Base-by-base conservation (phyloP, 2,888 invertebrate species). In the Andrena dorsata region DNA sequence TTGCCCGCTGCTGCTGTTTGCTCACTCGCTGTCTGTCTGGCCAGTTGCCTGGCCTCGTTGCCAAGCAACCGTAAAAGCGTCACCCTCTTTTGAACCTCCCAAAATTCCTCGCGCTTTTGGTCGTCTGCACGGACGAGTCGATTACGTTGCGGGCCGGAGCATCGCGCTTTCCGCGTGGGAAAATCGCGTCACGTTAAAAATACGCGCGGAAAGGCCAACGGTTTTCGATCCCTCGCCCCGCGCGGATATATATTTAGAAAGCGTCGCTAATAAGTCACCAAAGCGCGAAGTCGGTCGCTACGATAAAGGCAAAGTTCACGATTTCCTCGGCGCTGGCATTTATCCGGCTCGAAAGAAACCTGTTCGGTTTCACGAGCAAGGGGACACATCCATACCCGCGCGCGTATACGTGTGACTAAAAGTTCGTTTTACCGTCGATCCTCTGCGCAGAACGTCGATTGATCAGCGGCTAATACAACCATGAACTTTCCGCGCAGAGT, bases 21-120 rank as follows among this genome's bases (percentile, higher is more conserved):
- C 84, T 82, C 51, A 20, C 2, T 51, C 51, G 20, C 51, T 72
- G 80, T 75, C 84, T 77, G 83, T 77, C 85, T 88, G 88, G 83
- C 88, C 80, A 84, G 85, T 85, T 88, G 88, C 88, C 89, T 88
- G 90, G 89, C 90, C 90, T 89, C 86, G 92, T 92, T 92, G 91
- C 92, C 88, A 90, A 87, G 91, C 91, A 92, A 91, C 91, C 88
- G 76, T 80, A 84, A 86, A 84, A 84, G 81, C 85, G 88, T 86
- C 87, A 86, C 83, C 84, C 83, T 63, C 69, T 56, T 72, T 71
- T 20, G 86, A 41, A 41, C 41, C 79, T 80, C 76, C 74, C 76
- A 70, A 80, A 82, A 89, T 83, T 88, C 80, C 74, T 69, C 56
- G 26, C 49, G 32, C 49, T 49, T 53, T 71, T 58, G 64, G 58